A percentile compares a stretch with the other conserved stretches of the same genome.
Conservation (phyloP, 2,797 vertebrate species). For the Neoniphon sammara region DNA sequence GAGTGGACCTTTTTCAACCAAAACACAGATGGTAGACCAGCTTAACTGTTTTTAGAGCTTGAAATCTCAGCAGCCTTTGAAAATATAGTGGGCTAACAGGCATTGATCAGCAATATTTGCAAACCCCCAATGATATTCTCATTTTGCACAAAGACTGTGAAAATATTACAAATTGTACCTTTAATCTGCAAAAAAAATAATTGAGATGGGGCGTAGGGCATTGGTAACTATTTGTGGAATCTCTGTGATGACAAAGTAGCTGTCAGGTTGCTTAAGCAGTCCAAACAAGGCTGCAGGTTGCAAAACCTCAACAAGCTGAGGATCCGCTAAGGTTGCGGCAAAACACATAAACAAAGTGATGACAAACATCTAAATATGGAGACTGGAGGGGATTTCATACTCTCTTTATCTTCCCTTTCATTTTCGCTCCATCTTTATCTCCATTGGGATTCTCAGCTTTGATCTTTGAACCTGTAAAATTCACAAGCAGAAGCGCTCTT, state of each 20-base stretch:
- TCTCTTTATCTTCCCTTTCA: slow-evolving; percentile 69
- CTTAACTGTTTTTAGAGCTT: too few species aligned
- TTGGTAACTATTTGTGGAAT: slow-evolving; percentile 41
- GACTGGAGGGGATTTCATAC: slow-evolving; percentile 66
- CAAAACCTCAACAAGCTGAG: slow-evolving; percentile 34
- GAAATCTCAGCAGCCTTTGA: too few species aligned
- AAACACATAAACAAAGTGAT: slow-evolving; percentile 70
- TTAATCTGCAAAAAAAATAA: slow-evolving; percentile 30
- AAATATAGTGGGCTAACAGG: too few species aligned
- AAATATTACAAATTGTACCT: too few species aligned
- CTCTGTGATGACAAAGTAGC: slow-evolving; percentile 38
- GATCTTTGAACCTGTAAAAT: slow-evolving; percentile 79
- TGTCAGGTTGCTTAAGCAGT: slow-evolving; percentile 52
- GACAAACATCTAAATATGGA: slow-evolving; percentile 74
- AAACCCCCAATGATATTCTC: too few species aligned
- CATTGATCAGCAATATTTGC: too few species aligned
- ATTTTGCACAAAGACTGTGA: too few species aligned
- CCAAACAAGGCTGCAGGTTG: slow-evolving; percentile 54
- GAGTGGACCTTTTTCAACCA: too few species aligned
- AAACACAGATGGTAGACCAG: too few species aligned
- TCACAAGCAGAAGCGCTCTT: slow-evolving; percentile 66
- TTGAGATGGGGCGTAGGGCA: not conserved
- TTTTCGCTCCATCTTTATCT: slow-evolving; percentile 69
- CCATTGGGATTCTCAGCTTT: slow-evolving; percentile 68
- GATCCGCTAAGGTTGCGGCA: slow-evolving; percentile 53